Evolutionary conservation across 2,888 invertebrate species (phyloP).

Genomic region (Trichacis sp.): DNA sequence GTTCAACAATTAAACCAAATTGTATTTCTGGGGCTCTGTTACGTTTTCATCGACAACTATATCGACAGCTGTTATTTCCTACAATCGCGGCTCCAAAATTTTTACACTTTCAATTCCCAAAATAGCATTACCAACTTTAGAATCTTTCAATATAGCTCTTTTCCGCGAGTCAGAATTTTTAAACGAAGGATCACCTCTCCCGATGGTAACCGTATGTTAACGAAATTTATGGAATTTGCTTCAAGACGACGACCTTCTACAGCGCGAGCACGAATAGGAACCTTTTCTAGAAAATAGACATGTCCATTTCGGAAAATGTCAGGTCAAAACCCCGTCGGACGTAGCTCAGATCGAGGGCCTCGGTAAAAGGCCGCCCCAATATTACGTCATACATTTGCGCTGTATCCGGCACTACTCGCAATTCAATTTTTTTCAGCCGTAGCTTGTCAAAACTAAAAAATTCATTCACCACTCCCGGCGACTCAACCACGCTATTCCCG

Average conservation of each 20-base stretch:
- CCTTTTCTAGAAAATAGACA: no score
- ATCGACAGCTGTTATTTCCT: neutral
- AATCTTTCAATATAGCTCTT: neutral
- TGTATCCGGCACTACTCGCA: slow-evolving; percentile 18
- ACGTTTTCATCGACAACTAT: neutral
- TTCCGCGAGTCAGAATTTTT: neutral
- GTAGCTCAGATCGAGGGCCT: neutral
- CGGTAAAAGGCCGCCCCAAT: slow-evolving; percentile 26
- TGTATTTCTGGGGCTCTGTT: neutral
- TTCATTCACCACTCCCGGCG: slow-evolving; percentile 6
- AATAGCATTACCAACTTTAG: neutral
- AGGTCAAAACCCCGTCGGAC: slow-evolving; percentile 1
- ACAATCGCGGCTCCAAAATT: neutral
- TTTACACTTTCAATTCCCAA: neutral
- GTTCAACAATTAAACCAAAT: slow-evolving; percentile 13
- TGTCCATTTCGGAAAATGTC: slow-evolving; percentile 9
- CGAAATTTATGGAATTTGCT: neutral
- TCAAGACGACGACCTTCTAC: neutral
- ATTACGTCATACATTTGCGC: slow-evolving; percentile 20
- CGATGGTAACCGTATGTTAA: neutral
- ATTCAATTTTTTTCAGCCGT: slow-evolving; percentile 6
- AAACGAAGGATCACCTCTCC: neutral
- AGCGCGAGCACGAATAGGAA: no score
- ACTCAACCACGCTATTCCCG: slow-evolving; percentile 14
- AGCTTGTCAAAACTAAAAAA: slow-evolving; percentile 11